These are phyloP conservation scores for Danionella cerebrum DNA, from an alignment of 2,113 vertebrate species.

Conservation along the genomic window DNA sequence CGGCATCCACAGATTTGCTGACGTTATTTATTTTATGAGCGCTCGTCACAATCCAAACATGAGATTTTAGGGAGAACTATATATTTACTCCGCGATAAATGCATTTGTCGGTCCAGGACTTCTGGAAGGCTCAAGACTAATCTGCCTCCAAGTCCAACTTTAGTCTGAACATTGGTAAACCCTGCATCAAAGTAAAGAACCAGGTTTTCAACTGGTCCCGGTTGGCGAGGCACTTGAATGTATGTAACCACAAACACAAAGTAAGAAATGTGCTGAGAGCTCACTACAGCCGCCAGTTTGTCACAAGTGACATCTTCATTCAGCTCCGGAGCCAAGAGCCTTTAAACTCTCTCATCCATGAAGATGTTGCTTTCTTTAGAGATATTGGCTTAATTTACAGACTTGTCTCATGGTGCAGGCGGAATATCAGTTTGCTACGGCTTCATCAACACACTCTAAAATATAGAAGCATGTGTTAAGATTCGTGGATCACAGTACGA, in stretches of 20 bases:
- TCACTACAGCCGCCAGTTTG: constrained; percentile 47
- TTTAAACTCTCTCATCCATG: constrained; percentile 42
- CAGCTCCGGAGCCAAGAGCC: constrained; percentile 37
- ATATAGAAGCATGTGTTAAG: neutral
- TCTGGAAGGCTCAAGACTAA: too few relatives aligned
- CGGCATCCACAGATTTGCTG: too few relatives aligned
- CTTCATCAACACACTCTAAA: neutral
- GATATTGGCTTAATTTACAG: constrained; percentile 22
- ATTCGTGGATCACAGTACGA: too few relatives aligned
- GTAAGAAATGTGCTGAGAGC: constrained; percentile 49
- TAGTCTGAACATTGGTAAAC: too few relatives aligned
- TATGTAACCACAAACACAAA: constrained; percentile 36
- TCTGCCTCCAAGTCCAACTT: too few relatives aligned
- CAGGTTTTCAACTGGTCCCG: neutral
- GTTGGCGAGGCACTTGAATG: neutral
- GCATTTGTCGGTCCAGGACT: too few relatives aligned
- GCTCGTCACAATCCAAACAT: too few relatives aligned
- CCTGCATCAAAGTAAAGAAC: too few relatives aligned
- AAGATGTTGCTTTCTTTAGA: constrained; percentile 3
- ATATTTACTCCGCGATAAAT: too few relatives aligned
- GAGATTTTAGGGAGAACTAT: too few relatives aligned
- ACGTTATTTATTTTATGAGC: too few relatives aligned
- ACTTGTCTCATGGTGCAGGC: neutral
- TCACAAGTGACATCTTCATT: constrained; percentile 65
- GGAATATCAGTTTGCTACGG: neutral